Base-by-base conservation (phyloP, 2,888 invertebrate genomes). In the Loripinus fragilis region DNA sequence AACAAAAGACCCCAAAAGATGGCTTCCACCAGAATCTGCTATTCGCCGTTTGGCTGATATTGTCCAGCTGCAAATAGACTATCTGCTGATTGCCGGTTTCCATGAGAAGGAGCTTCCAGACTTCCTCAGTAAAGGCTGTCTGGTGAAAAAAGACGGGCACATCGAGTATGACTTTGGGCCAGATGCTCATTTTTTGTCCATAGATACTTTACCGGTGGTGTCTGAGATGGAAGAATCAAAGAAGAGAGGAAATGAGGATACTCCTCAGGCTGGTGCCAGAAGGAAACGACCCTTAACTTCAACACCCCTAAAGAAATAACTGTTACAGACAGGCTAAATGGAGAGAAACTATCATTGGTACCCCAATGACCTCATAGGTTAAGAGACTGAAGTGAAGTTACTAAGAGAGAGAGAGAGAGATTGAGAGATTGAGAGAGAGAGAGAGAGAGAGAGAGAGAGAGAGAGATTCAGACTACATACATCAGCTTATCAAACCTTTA, bases 51-150 rank as follows among this genome's bases (percentile, higher is more conserved):
- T 74, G 1, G 38, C 68, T 15, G 42, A 60, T 0, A 17, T 74
- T 20, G 60, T 74, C n/a, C 67, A 67, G 30, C 33, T 67, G 10
- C 74, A 74, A 28, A 72, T 72, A 2, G 41, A 72, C 12, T 72
- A 72, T 23, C 20, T 72, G 23, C 28, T 60, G 30, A 72, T 30
- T 33, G 60, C 60, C 1, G 60, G 60, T 10, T 33, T 60, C 20
- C 60, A 60, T 33, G 60, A 60, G 23, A 33, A 30, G 5, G 60
- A 60, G 33, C 17, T 33, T 33, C 60, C 60, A 30, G 23, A 60
- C 33, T 60, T 60, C 28, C 33, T 60, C 3, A 23, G 52, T 15
- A 52, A 52, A 52, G 23, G 25, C 25, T 52, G 52, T 52, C 25
- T 52, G 10, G 25, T 25, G 52, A 25, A 52, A 52, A 52, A 10